Conservation (phyloP, 2,113 vertebrate genomes). For the Orthonyx spaldingii region DNA sequence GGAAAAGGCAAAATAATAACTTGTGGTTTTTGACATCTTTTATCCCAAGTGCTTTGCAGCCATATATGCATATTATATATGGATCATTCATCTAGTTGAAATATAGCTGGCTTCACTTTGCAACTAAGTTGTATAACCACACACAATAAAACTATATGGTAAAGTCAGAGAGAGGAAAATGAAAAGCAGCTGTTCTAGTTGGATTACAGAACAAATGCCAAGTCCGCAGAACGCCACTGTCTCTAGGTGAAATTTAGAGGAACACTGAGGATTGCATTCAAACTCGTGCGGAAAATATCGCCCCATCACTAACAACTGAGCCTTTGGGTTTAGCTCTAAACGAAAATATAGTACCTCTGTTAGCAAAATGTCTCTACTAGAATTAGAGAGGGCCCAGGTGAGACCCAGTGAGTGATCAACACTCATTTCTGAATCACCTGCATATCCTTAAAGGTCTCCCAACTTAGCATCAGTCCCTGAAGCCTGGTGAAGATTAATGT, state of each 20-base stretch:
- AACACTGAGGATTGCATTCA: not conserved
- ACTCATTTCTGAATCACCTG: not conserved
- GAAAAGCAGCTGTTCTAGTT: not conserved
- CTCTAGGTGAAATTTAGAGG: not conserved
- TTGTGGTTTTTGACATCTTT: not conserved
- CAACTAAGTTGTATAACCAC: not conserved
- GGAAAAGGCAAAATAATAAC: not conserved
- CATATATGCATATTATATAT: not conserved
- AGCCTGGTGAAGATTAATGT: not conserved
- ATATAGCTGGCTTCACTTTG: not conserved
- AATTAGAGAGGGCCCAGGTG: not conserved
- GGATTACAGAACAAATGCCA: not conserved
- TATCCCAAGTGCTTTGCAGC: not conserved
- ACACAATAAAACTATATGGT: not conserved
- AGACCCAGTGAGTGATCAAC: not conserved
- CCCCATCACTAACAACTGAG: rapidly evolving
- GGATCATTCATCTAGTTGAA: not conserved
- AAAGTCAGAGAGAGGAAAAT: not conserved
- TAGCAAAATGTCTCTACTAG: not conserved
- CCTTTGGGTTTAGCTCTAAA: not conserved
- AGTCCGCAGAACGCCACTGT: not conserved
- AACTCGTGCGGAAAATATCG: rapidly evolving
- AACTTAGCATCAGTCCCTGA: not conserved
- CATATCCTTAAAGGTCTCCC: not conserved
- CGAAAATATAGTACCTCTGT: not conserved